These are phyloP conservation scores for Mayetiola destructor DNA, from an alignment of 2,888 invertebrate genomes.

Conservation along the genomic window DNA sequence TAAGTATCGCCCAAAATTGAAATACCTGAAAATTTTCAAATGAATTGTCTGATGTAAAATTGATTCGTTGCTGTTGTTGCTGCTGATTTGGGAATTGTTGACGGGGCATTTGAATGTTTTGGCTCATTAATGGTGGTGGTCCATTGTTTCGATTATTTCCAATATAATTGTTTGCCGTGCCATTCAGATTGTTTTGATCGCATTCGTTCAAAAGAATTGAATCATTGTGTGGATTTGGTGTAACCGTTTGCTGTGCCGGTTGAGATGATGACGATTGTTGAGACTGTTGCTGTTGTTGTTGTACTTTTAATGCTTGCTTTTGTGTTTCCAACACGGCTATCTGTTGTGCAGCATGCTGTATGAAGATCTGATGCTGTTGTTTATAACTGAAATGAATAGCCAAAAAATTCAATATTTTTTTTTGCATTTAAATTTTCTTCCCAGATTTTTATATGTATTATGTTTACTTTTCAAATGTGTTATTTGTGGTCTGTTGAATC, in stretches of 20 bases:
- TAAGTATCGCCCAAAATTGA: no score
- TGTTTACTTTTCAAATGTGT: conserved; percentile 60
- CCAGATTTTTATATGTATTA: neutral
- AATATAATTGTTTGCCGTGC: neutral
- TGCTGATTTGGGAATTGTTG: conserved; percentile 30
- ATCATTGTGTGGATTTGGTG: neutral
- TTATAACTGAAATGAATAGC: conserved; percentile 46
- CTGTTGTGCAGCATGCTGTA: conserved; percentile 78
- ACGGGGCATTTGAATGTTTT: conserved; percentile 31
- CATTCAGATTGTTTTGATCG: neutral
- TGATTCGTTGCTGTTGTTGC: conserved; percentile 25
- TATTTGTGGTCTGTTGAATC: conserved; percentile 64
- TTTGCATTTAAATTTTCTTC: neutral
- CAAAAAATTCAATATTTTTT: conserved; percentile 21
- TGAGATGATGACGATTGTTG: neutral
- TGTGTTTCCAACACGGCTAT: conserved; percentile 73
- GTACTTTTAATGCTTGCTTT: conserved; percentile 44
- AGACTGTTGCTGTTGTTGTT: conserved; percentile 22
- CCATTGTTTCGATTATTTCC: neutral
- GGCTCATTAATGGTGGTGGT: conserved; percentile 31
- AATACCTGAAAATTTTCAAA: conserved; percentile 4
- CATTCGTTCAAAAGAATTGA: neutral
- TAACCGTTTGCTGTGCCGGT: neutral
- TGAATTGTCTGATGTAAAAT: neutral
- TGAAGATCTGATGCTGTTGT: conserved; percentile 90